Evolutionary conservation across 2,888 invertebrate genomes (phyloP), one percentile per base, ranked within the genome.

Genomic region (Lithophane socia): DNA sequence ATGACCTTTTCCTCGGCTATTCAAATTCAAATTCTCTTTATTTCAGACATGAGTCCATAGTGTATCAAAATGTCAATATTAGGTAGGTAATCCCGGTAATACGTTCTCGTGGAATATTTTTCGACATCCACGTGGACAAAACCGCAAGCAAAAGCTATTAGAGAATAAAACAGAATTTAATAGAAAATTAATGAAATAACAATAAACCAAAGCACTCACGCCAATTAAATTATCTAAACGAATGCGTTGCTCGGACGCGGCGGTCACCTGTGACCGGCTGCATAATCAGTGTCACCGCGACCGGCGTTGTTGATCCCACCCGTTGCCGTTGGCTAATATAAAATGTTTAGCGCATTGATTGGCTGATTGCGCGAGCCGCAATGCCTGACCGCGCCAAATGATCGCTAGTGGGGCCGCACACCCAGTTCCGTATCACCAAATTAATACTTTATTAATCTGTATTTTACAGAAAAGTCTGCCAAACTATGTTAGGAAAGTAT

Each of bases 281-380:
- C 54, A 67, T 80, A 72, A 78, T 77, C 21, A 80, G 68, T 37
- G 64, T 47, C 73, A 79, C 75, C 86, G 56, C 86, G 21, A 3
- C 54, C 60, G 49, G 42, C 68, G 64, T 75, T 60, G 58, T 71
- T 56, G 70, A 80, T 73, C 58, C 77, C 66, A 44, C 52, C 49
- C 66, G 56, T 71, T 69, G 69, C 49, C 66, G 56, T 71, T 69
- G 69, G 58, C 70, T 69, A 49, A 64, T 70, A 70, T 78, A 56
- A 86, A 87, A 82, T 83, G 69, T 83, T 85, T 79, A 73, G 80
- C 54, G 61, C 63, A 16, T 75, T 85, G 87, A 84, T 85, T 81
- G 87, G 77, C 77, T 75, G 79, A 79, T 78, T 79, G 79, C 74
- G 71, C 68, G 71, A 67, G 66, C 77, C 87, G 58, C 80, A 83